Conservation (phyloP, 1,140 invertebrate genomes). For the Amyelois transitella region DNA sequence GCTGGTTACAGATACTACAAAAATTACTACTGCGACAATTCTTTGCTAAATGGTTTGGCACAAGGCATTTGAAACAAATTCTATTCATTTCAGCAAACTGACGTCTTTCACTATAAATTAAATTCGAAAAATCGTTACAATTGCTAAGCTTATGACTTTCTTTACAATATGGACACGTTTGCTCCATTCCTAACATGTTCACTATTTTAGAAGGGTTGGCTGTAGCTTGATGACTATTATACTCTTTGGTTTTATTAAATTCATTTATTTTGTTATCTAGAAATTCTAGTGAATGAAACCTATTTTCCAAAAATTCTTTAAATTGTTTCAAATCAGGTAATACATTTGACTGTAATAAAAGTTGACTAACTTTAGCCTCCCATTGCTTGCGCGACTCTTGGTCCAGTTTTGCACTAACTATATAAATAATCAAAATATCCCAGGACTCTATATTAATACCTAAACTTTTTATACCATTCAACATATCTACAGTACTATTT, state of each 20-base stretch:
- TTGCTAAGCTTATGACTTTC: constrained; percentile 1
- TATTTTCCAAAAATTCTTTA: neutral
- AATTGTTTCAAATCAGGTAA: constrained; percentile 6
- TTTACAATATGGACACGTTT: neutral
- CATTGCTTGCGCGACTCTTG: neutral
- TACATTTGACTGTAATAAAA: neutral
- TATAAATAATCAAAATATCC: constrained; percentile 6
- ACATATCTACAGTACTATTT: constrained; percentile 1
- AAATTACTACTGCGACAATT: neutral
- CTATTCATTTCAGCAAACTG: constrained; percentile 5
- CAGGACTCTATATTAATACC: constrained; percentile 1
- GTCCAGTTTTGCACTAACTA: constrained; percentile 5
- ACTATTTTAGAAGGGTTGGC: too few species aligned
- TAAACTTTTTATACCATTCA: constrained; percentile 1
- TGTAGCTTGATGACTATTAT: neutral
- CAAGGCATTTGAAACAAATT: constrained; percentile 5
- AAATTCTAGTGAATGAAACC: constrained; percentile 6
- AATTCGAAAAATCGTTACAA: constrained; percentile 2
- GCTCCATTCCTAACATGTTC: neutral
- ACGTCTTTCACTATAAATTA: neutral
- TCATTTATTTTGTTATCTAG: neutral
- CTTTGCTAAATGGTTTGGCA: neutral
- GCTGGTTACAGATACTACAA: constrained; percentile 5
- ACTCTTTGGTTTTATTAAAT: neutral
- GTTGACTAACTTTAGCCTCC: neutral